Conservation (phyloP, 2,888 invertebrate genomes). For the Psococerastis gibbosa region DNA sequence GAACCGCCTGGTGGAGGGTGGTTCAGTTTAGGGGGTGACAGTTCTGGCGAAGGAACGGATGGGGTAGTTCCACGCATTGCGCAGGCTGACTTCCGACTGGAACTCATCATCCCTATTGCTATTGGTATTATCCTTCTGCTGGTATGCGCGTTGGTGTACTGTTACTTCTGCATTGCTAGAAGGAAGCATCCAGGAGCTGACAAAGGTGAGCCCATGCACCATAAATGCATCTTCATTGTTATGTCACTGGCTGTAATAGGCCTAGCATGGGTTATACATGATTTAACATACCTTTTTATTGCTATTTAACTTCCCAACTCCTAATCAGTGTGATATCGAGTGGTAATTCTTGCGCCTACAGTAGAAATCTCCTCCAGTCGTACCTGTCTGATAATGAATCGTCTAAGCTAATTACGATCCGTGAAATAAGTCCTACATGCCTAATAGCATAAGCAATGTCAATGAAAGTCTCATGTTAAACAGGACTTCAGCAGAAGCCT, state of each 20-base stretch:
- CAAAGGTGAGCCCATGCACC: constrained; percentile 14
- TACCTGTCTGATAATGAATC: too few relatives aligned
- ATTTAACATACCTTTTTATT: too few relatives aligned
- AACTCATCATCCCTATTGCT: constrained; percentile 30
- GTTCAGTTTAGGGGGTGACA: constrained; percentile 12
- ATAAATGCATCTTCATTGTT: background rate
- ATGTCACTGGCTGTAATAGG: background rate
- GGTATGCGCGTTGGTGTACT: constrained; percentile 26
- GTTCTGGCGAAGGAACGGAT: constrained; percentile 18
- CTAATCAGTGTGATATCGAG: too few relatives aligned
- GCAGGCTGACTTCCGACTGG: constrained; percentile 26
- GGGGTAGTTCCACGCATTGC: constrained; percentile 26
- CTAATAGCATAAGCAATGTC: too few relatives aligned
- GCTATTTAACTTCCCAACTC: too few relatives aligned
- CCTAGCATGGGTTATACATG: background rate
- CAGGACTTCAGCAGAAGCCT: too few relatives aligned
- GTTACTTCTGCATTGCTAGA: constrained; percentile 31
- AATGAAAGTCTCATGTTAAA: too few relatives aligned
- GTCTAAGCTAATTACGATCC: too few relatives aligned
- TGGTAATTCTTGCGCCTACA: too few relatives aligned
- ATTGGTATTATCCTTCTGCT: constrained; percentile 28
- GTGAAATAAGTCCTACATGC: too few relatives aligned
- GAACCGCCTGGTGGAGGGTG: constrained; percentile 19
- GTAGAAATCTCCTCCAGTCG: too few relatives aligned
- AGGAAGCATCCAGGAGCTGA: constrained; percentile 17